Evolutionary conservation across 35 echinoderm and acorn worm genomes (phyloP).

Genomic region (Ptychodera flava): DNA sequence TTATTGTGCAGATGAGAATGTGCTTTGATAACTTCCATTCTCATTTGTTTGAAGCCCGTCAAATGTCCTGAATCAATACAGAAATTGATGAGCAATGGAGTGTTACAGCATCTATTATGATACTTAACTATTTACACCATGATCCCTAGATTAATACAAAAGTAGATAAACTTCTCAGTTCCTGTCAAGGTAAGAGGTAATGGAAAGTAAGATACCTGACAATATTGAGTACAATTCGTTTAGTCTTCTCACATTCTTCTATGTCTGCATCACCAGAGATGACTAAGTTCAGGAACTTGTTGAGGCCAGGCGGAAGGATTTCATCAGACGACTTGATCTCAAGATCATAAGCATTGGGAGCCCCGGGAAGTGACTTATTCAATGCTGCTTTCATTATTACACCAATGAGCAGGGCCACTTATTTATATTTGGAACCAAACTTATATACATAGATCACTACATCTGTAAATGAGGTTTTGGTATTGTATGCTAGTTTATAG

Average conservation of each 20-base stretch:
- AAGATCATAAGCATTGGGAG: slow-evolving; percentile 30
- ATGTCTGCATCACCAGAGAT: slow-evolving; percentile 8
- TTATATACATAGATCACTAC: slow-evolving; percentile 12
- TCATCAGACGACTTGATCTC: slow-evolving; percentile 9
- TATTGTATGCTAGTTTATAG: slow-evolving; percentile 15
- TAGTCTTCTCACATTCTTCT: slow-evolving; percentile 14
- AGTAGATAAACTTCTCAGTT: neutral
- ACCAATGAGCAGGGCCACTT: slow-evolving; percentile 18
- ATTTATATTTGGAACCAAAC: neutral
- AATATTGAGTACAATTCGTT: slow-evolving; percentile 18
- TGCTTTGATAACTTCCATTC: slow-evolving; percentile 82
- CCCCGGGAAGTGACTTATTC: slow-evolving; percentile 30
- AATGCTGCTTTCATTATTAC: slow-evolving; percentile 8
- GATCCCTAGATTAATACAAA: neutral
- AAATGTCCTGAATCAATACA: slow-evolving; percentile 35
- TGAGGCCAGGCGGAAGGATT: slow-evolving; percentile 6
- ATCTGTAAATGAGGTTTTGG: slow-evolving; percentile 5
- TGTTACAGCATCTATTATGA: neutral
- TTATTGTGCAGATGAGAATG: slow-evolving; percentile 48
- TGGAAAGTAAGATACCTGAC: neutral
- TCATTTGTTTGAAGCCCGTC: slow-evolving; percentile 39
- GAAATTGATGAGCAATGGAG: neutral
- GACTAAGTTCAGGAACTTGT: neutral
- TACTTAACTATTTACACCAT: neutral
- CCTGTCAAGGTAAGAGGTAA: neutral